Conservation (phyloP, 2,888 invertebrate species). For the Molanna angustata region DNA sequence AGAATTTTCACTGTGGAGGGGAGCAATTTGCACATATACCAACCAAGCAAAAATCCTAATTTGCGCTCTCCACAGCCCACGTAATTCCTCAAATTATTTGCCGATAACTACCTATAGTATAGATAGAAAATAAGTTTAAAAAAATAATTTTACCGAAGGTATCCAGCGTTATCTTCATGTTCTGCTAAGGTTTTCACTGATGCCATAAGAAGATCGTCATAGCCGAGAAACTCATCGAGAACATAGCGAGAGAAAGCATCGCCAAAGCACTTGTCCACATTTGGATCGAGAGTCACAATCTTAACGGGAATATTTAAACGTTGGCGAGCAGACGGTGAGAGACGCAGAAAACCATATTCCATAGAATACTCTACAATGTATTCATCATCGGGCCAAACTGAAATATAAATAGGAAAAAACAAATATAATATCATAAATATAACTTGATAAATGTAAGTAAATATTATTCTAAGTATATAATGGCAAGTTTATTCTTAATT, state of each 20-base stretch:
- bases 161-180: conserved; percentile 95
- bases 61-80: no score
- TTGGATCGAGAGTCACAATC: conserved; percentile 83
- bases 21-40: no score
- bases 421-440: no score
- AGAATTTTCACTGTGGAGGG: no score
- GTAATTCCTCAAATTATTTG: no score
- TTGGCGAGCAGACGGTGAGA: conserved; percentile 83
- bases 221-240: conserved; percentile 91
- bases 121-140: no score
- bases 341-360: conserved; percentile 92
- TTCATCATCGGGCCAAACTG: conserved; percentile 77
- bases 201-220: conserved; percentile 95
- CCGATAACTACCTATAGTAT: no score
- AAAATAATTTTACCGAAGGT: conserved; percentile 60
- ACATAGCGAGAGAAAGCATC: conserved; percentile 87
- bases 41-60: no score
- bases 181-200: conserved; percentile 94
- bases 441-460: no score
- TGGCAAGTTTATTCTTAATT: no score
- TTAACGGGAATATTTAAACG: conserved; percentile 89
- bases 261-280: conserved; percentile 88
- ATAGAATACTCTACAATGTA: conserved; percentile 97
- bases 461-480: no score
- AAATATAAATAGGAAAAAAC: conserved; percentile 31